Conservation (phyloP, 2,888 invertebrate genomes). For the Plusia festucae region DNA sequence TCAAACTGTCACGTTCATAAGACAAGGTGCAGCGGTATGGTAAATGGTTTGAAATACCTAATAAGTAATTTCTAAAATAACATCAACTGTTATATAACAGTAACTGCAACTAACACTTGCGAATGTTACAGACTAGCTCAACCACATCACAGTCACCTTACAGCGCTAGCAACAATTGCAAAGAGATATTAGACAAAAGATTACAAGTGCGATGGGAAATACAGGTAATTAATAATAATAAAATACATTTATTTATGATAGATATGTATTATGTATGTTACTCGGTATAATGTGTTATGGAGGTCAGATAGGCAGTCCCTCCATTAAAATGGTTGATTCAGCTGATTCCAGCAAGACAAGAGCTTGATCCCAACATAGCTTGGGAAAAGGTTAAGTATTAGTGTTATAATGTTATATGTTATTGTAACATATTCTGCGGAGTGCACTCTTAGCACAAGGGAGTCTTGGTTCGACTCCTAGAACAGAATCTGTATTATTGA, state of each 20-base stretch:
- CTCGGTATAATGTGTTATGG: no score
- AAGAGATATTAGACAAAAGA: slow-evolving; percentile 94
- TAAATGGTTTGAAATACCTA: no score
- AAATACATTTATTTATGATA: no score
- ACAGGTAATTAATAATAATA: slow-evolving; percentile 89
- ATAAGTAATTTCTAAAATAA: background rate
- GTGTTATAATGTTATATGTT: no score
- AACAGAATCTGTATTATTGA: background rate
- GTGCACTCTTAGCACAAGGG: no score
- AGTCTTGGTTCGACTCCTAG: background rate
- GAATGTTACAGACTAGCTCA: slow-evolving; percentile 92
- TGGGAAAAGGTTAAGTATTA: no score
- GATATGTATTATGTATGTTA: no score
- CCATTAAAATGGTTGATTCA: no score
- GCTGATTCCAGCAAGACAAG: no score
- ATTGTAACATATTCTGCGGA: no score
- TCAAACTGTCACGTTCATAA: background rate
- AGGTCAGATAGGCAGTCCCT: no score
- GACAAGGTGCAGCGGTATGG: background rate
- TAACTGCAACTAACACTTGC: slow-evolving; percentile 9
- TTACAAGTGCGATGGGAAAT: slow-evolving; percentile 97
- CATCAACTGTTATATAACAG: background rate
- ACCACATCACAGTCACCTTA: slow-evolving; percentile 91
- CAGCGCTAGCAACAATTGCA: slow-evolving; percentile 92
- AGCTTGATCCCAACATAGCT: no score